phyloP scores from a whole-genome alignment of 1,140 invertebrate genomes.

The Aphaenogaster ashmeadi region DNA sequence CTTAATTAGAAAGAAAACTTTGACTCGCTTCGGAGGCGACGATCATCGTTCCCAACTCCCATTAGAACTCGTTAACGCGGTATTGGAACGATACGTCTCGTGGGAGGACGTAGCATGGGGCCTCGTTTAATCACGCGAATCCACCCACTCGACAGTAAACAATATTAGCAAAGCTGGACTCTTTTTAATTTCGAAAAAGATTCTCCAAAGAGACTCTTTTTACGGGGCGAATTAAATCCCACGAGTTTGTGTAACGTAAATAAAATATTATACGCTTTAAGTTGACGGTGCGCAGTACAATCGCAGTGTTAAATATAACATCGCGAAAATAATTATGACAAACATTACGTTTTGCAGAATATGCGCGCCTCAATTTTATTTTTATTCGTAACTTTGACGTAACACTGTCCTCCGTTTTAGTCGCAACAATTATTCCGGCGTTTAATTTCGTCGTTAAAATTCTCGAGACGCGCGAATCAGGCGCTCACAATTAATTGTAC shows the following conservation, averaged over 20 bases:
- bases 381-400: conserved; percentile 34
- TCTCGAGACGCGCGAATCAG: conserved; percentile 64
- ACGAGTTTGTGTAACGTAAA: conserved; percentile 4
- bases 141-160: conserved; percentile 54
- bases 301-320: conserved; percentile 46
- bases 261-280: conserved; percentile 18
- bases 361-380: conserved; percentile 47
- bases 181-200: conserved; percentile 35
- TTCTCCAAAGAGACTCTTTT: neutral
- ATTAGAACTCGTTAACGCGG: conserved; percentile 86
- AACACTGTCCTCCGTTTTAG: conserved; percentile 48
- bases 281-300: neutral
- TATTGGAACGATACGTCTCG: conserved; percentile 86
- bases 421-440: conserved; percentile 59
- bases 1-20: conserved; percentile 86
- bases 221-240: conserved; percentile 38
- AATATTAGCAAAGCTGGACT: conserved; percentile 44
- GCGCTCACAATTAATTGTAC: conserved; percentile 58
- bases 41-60: conserved; percentile 86
- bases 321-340: conserved; percentile 59
- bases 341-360: conserved; percentile 55
- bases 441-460: conserved; percentile 66
- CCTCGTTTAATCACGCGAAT: conserved; percentile 76
- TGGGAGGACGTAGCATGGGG: conserved; percentile 77
- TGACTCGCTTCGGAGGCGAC: conserved; percentile 81